Base-by-base conservation (phyloP, 2,888 invertebrate genomes). In the Chymomyza caudatula region DNA sequence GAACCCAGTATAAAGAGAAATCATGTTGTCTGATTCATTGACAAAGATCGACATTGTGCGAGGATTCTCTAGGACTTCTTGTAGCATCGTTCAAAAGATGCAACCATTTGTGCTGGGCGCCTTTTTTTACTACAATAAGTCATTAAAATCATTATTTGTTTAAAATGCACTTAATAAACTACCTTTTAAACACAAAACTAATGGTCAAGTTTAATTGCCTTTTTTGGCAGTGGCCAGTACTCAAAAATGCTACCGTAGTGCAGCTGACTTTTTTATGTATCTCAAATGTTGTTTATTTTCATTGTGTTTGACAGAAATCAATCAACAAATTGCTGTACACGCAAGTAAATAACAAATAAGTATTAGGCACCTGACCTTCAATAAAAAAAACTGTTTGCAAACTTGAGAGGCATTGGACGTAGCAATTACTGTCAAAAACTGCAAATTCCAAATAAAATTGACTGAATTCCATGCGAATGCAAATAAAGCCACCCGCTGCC, bases 351-450 rank as follows among this genome's bases (percentile, higher is more conserved):
- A 55, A 19, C 54, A 37, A 70, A 70, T 67, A 71, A 59, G 60
- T 69, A 71, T 68, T 67, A 71, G 44, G 54, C 55, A 17, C 19
- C 19, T 71, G 85, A 70, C 80, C 86, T 80, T 80, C 80, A 76
- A 65, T 76, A 60, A 74, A 80, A 78, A 76, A 49, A 62, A 53
- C 52, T 67, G 62, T 86, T 67, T 70, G 73, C 85, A 74, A 80
- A 86, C 85, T 86, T 80, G 76, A 70, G 85, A 51, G 69, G 65
- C 63, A 76, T 64, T 80, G 76, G 65, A 76, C 82, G 73, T 78
- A 37, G 29, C 29, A 80, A 86, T 86, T 73, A 73, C 85, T 86
- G 85, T 78, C 79, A 75, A 77, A 75, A 67, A 71, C 67, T 71
- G 75, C 77, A 62, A 63, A 63, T 71, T 13, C n/a, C 53, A 53